Conservation (phyloP, 2,888 invertebrate species). For the Eupelmus urozonus region DNA sequence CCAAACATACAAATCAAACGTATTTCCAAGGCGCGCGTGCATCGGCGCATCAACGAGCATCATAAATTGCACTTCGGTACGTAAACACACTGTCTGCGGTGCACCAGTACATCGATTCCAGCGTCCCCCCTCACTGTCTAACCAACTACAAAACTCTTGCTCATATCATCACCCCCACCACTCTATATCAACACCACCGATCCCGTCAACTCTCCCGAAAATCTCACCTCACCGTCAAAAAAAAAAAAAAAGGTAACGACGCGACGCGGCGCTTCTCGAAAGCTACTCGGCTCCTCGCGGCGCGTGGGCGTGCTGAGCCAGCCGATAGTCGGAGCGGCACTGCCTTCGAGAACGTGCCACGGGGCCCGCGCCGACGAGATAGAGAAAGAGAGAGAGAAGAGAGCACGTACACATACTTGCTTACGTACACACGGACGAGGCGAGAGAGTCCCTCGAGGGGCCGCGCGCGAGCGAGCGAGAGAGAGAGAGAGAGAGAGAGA, state of each 20-base stretch:
- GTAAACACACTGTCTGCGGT: too few species aligned
- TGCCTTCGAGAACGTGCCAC: conserved; percentile 60
- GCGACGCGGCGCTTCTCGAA: background rate
- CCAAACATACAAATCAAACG: background rate
- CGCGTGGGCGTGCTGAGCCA: conserved; percentile 61
- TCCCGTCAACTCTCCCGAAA: too few species aligned
- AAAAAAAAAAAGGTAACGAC: background rate
- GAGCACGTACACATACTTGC: background rate
- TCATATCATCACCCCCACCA: background rate
- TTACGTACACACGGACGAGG: background rate
- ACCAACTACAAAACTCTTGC: conserved; percentile 11
- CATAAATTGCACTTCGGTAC: background rate
- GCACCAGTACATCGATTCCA: conserved; percentile 25
- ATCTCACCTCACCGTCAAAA: too few species aligned
- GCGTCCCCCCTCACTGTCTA: background rate
- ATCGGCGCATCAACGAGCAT: background rate
- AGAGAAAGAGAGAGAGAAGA: conserved; percentile 4
- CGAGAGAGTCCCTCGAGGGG: conserved; percentile 42
- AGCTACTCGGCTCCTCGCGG: background rate
- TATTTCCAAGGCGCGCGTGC: background rate
- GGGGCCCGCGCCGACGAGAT: conserved; percentile 40
- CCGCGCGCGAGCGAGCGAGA: conserved; percentile 56
- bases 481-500: conserved; percentile 63
- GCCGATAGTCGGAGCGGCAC: conserved; percentile 65
- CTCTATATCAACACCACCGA: too few species aligned